These are phyloP conservation scores for Propithecus perrieri DNA, from an alignment of 2,797 vertebrate genomes.

Conservation along the genomic window DNA sequence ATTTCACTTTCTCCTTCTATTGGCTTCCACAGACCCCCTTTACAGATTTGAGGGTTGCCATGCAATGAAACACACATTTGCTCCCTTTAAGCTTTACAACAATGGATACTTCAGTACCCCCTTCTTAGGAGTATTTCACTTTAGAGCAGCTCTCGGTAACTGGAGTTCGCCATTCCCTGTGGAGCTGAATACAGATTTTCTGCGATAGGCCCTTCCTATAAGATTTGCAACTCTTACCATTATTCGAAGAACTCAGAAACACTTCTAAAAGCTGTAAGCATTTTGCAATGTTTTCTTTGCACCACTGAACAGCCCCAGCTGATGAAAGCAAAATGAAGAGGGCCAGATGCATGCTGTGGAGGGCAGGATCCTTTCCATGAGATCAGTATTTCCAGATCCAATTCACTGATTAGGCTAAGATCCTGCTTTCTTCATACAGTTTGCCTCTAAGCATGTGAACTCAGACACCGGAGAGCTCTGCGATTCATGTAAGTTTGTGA, in stretches of 20 bases:
- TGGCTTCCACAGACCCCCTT: neutral
- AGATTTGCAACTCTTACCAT: neutral
- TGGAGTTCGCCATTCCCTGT: neutral
- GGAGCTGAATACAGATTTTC: slow-evolving; percentile 21
- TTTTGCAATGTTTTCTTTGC: slow-evolving; percentile 24
- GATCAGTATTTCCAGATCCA: neutral
- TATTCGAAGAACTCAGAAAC: neutral
- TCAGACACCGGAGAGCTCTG: neutral
- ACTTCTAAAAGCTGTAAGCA: slow-evolving; percentile 27
- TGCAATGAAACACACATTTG: neutral
- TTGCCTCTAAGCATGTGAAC: neutral
- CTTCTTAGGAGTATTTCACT: neutral
- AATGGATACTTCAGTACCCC: neutral
- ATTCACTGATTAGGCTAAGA: neutral
- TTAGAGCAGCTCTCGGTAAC: neutral
- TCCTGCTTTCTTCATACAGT: neutral
- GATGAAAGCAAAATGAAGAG: neutral
- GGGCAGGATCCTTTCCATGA: neutral
- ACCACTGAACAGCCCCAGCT: neutral
- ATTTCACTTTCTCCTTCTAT: neutral
- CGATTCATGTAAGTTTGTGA: neutral
- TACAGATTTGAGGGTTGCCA: neutral
- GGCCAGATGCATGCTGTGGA: neutral
- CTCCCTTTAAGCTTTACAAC: neutral
- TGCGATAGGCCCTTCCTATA: neutral